phyloP scores from a whole-genome alignment of 2,888 invertebrate species.

The Halocaridina rubra region DNA sequence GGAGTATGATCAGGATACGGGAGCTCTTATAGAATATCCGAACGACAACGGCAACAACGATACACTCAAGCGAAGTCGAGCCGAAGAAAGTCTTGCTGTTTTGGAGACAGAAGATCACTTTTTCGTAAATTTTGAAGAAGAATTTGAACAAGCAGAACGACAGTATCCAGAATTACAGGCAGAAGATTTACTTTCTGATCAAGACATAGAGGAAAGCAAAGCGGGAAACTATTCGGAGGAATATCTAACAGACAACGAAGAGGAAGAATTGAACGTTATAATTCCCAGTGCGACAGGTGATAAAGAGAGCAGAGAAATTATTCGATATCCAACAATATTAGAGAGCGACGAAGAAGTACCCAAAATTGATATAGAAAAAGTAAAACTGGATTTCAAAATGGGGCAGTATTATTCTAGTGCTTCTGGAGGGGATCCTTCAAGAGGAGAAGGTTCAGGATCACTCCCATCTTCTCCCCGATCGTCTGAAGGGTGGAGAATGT shows the following conservation, averaged over 20 bases:
- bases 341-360: constrained; percentile 29
- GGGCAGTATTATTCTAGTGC: constrained; percentile 55
- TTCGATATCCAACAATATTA: constrained; percentile 23
- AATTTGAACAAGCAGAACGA: constrained; percentile 25
- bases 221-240: neutral
- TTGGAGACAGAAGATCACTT: constrained; percentile 18
- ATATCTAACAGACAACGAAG: too few species aligned
- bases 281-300: neutral
- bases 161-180: constrained; percentile 36
- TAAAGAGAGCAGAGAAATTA: neutral
- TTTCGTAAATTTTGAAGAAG: constrained; percentile 39
- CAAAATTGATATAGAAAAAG: too few species aligned
- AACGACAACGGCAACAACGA: constrained; percentile 30
- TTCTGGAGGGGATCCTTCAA: constrained; percentile 30
- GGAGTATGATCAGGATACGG: neutral
- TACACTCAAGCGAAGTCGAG: constrained; percentile 10
- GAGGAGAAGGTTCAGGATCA: constrained; percentile 43
- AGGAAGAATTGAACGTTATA: neutral
- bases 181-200: constrained; percentile 7
- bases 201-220: neutral
- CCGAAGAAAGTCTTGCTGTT: constrained; percentile 3
- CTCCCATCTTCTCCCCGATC: constrained; percentile 53
- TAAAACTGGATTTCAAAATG: constrained; percentile 48
- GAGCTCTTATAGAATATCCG: constrained; percentile 16
- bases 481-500: constrained; percentile 58